Percentiles rank a stretch among this genome's conserved stretches.
phyloP scores from a whole-genome alignment of 2,113 vertebrate genomes.

The Oncorhynchus masou region DNA sequence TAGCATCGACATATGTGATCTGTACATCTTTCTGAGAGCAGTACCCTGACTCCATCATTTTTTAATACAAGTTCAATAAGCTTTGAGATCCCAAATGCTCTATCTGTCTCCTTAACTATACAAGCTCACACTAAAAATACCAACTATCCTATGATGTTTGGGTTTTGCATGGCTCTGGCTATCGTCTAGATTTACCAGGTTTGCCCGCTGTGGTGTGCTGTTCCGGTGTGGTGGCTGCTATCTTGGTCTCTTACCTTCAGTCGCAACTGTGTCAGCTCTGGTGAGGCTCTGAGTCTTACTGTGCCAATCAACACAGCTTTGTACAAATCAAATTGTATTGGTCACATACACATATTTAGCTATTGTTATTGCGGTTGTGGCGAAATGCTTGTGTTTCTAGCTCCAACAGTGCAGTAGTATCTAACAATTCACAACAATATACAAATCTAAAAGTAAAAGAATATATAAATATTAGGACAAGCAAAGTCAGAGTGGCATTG shows the following conservation, averaged over 20 bases:
- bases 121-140: slow-evolving; percentile 44
- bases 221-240: slow-evolving; percentile 26
- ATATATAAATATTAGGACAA: no score
- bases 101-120: slow-evolving; percentile 17
- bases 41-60: background rate
- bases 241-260: slow-evolving; percentile 67
- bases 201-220: slow-evolving; percentile 1
- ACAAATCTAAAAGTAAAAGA: no score
- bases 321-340: no score
- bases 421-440: no score
- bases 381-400: no score
- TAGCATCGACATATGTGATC: slow-evolving; percentile 12
- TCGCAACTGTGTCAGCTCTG: slow-evolving; percentile 56
- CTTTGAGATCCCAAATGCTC: slow-evolving; percentile 43
- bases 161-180: background rate
- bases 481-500: no score
- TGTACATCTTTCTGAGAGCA: slow-evolving; percentile 26
- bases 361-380: no score
- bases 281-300: slow-evolving; percentile 45
- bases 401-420: no score
- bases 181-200: background rate
- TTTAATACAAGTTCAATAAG: slow-evolving; percentile 28
- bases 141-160: background rate
- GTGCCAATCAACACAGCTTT: background rate
- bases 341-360: no score